Evolutionary conservation across 2,113 vertebrate species (phyloP).

Genomic region (Pseudopipra pipra): DNA sequence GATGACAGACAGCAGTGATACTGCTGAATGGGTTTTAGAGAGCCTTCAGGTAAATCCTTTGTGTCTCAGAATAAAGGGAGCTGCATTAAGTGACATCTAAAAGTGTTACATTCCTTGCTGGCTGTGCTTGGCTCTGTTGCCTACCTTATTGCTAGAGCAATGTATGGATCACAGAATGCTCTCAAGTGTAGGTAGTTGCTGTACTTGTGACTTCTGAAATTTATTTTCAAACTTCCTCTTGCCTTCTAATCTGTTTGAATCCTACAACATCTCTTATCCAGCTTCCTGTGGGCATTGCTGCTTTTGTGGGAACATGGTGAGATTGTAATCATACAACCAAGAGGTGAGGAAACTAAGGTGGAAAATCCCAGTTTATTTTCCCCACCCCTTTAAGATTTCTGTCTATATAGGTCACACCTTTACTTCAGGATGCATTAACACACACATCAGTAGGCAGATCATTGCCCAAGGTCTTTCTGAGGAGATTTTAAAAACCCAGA

Average conservation of each 20-base stretch:
- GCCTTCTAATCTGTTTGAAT: not conserved
- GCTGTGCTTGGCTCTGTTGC: not conserved
- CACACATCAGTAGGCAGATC: not conserved
- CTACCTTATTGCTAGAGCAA: not conserved
- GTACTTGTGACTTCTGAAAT: not conserved
- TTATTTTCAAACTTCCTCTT: not conserved
- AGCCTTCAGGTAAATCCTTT: conserved; percentile 29
- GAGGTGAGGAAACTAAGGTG: not conserved
- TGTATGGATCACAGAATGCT: not conserved
- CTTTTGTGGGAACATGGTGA: not conserved
- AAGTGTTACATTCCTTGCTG: not conserved
- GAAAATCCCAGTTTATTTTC: not conserved
- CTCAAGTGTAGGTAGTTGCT: not conserved
- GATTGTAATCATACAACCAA: not conserved
- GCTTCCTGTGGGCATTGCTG: not conserved
- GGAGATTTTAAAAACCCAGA: not conserved
- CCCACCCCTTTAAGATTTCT: not conserved
- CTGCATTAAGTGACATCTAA: not conserved
- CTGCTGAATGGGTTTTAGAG: not conserved
- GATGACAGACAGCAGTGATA: not conserved
- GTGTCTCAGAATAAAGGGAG: not conserved
- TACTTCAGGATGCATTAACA: not conserved
- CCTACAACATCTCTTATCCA: not conserved
- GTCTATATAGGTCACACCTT: not conserved
- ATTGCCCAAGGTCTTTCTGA: not conserved